Evolutionary conservation across 2,888 invertebrate species (phyloP).

Genomic region (Spisula subtruncata): DNA sequence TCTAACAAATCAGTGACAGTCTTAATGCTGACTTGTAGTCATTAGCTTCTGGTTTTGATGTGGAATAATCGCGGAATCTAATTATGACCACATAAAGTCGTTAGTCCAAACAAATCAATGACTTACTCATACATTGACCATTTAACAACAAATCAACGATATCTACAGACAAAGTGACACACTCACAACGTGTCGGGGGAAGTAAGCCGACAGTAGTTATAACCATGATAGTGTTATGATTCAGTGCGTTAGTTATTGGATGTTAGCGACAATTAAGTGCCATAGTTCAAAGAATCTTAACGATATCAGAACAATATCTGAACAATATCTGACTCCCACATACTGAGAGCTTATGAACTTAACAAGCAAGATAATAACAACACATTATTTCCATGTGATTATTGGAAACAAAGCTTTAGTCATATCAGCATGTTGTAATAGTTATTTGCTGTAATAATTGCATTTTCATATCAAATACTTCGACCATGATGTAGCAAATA

Average conservation of each 20-base stretch:
- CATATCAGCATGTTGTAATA: no score
- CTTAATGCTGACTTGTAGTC: background rate
- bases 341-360: background rate
- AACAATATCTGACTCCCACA: background rate
- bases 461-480: no score
- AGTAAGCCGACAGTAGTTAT: background rate
- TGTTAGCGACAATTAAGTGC: background rate
- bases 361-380: background rate
- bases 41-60: background rate
- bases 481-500: no score
- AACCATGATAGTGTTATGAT: background rate
- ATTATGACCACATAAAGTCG: background rate
- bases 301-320: background rate
- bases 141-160: background rate
- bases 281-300: background rate
- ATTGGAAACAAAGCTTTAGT: background rate
- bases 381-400: background rate
- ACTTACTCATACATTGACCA: background rate
- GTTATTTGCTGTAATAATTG: no score
- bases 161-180: background rate
- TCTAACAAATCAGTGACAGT: background rate
- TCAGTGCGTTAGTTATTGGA: background rate
- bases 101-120: constrained; percentile 3
- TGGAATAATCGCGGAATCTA: background rate
- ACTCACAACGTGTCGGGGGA: background rate